Conservation (phyloP, 2,113 vertebrate genomes). For the Ammospiza caudacuta region DNA sequence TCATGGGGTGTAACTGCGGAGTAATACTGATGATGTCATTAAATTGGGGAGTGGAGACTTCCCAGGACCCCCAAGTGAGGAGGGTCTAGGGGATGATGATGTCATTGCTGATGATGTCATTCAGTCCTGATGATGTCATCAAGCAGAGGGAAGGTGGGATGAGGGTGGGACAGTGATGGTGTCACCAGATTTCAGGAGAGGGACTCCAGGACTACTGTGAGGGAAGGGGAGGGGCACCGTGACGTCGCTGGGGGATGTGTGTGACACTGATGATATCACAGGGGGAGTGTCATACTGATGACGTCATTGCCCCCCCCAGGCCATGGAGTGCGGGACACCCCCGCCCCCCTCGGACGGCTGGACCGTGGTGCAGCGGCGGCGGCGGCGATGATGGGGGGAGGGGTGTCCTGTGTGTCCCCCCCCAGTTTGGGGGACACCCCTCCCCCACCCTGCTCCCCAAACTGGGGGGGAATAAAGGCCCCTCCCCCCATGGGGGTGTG, state of each 20-base stretch:
- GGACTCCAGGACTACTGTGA: neutral
- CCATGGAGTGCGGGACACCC: neutral
- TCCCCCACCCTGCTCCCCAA: neutral
- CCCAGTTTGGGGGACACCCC: neutral
- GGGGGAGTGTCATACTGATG: neutral
- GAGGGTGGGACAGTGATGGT: accelerated
- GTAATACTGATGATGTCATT: neutral
- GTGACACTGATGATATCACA: too few species aligned
- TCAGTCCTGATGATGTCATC: neutral
- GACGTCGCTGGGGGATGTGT: neutral
- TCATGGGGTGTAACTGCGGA: too few species aligned
- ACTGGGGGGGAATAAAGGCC: neutral
- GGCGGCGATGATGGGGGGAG: neutral
- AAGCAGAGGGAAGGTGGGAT: too few species aligned
- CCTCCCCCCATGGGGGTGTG: neutral
- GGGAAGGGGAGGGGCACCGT: neutral
- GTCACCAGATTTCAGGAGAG: neutral
- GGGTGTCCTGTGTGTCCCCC: neutral
- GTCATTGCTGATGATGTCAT: neutral
- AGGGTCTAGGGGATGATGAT: neutral
- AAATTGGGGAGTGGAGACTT: neutral
- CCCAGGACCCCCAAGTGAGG: too few species aligned
- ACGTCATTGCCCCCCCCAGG: neutral
- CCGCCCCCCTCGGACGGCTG: neutral
- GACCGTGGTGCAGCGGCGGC: neutral